Evolutionary conservation across 1,140 invertebrate species (phyloP).

Genomic region (Calycopis cecrops): DNA sequence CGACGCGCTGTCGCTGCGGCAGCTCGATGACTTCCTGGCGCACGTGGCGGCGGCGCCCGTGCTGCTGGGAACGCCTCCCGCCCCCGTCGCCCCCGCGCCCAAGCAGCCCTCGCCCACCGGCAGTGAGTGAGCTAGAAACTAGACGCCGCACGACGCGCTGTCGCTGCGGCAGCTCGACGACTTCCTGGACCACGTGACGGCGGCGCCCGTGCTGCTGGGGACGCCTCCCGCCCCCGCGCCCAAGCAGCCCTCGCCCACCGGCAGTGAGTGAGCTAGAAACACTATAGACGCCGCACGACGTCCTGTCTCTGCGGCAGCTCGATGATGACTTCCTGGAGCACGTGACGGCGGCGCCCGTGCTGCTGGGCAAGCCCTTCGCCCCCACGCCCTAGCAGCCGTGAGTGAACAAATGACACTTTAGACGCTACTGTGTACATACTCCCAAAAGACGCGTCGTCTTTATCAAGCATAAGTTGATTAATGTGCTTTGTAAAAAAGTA

Average conservation of each 20-base stretch:
- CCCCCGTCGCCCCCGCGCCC: slow-evolving; percentile 76
- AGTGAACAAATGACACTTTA: slow-evolving; percentile 63
- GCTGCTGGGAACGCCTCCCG: slow-evolving; percentile 81
- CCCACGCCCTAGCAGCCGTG: slow-evolving; percentile 67
- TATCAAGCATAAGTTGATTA: too few relatives aligned
- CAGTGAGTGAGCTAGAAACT: slow-evolving; percentile 46
- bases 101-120: slow-evolving; percentile 54
- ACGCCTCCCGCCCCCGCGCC: slow-evolving; percentile 79
- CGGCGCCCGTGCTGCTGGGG: slow-evolving; percentile 80
- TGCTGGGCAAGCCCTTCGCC: slow-evolving; percentile 80
- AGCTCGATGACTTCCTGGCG: slow-evolving; percentile 92
- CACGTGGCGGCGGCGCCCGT: slow-evolving; percentile 84
- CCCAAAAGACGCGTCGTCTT: too few relatives aligned
- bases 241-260: slow-evolving; percentile 52
- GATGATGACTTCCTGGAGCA: slow-evolving; percentile 88
- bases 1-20: slow-evolving; percentile 93
- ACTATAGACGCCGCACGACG: slow-evolving; percentile 93
- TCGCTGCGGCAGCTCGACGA: slow-evolving; percentile 92
- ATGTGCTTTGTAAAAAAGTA: too few relatives aligned
- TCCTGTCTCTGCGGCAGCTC: slow-evolving; percentile 91
- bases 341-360: slow-evolving; percentile 83
- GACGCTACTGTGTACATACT: too few relatives aligned
- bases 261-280: slow-evolving; percentile 48
- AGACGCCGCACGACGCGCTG: slow-evolving; percentile 96
- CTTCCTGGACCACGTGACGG: slow-evolving; percentile 90